Evolutionary conservation across 2,888 invertebrate genomes (phyloP), one percentile per base, ranked within the genome.

Genomic region (Labia minor): DNA sequence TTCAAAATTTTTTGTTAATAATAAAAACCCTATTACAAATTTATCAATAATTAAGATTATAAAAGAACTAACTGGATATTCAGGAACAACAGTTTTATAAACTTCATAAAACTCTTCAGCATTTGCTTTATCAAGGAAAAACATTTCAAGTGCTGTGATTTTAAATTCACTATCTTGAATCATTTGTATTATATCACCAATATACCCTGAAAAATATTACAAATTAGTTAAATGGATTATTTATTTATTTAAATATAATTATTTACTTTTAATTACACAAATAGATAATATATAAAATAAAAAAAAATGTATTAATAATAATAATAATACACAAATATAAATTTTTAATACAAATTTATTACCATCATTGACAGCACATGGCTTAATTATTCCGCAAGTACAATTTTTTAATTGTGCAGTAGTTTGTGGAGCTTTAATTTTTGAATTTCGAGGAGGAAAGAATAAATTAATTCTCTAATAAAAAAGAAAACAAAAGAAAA

Each of bases 41-140:
- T n/a, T 67, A 19, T 21, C 16, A 67, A 65, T 21, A 64, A 19
- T 21, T 19, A 37, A 63, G 8, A 62, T 20, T 66, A 63, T 65
- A 67, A 61, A 21, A 62, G 11, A 66, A 73, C 77, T 73, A 74
- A 87, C 88, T 76, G 85, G 82, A 75, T 86, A 89, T 73, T 92
- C 91, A 0, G 86, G 85, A 37, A 92, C 82, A 65, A 93, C 90
- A 1, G 93, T 94, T 76, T 92, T 92, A 77, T 96, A 96, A 1
- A 95, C 89, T 79, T 95, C 95, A 74, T 89, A 86, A 78, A 95
- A 95, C 76, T 95, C 94, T 72, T 92, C 90, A 3, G 92, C 92
- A 76, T 93, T 90, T 0, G 87, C 83, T 69, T 86, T 86, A 72
- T 89, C 90, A 72, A 96, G 81, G 69, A 86, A 81, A 72, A 89